Percentiles rank a stretch among this genome's conserved stretches.
phyloP scores from a whole-genome alignment of 1,140 invertebrate species.

The Idris sp. region DNA sequence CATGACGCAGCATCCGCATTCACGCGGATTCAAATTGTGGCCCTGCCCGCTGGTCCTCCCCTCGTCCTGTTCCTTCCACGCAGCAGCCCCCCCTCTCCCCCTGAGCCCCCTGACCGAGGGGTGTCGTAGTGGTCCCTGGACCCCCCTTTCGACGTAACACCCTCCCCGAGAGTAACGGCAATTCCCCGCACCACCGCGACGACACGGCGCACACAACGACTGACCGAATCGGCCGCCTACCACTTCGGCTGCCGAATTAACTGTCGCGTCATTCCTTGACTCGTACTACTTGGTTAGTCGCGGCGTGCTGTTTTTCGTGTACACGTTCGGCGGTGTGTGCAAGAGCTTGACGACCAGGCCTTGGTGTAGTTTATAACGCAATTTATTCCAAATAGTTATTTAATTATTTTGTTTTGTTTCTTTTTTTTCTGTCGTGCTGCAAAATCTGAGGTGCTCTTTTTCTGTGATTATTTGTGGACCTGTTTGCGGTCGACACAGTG shows the following conservation, averaged over 20 bases:
- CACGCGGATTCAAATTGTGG: constrained; percentile 43
- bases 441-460: constrained; percentile 19
- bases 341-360: not conserved
- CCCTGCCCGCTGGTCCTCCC: constrained; percentile 28
- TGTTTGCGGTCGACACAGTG: constrained; percentile 21
- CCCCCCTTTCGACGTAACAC: constrained; percentile 3
- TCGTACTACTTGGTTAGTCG: constrained; percentile 30
- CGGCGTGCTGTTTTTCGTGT: constrained; percentile 14
- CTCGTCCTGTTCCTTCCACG: constrained; percentile 40
- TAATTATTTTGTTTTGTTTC: too few relatives aligned
- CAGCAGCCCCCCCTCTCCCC: constrained; percentile 26
- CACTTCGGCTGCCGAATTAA: constrained; percentile 57
- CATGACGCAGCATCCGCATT: constrained; percentile 56
- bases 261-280: constrained; percentile 26
- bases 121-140: constrained; percentile 19
- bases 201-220: constrained; percentile 45
- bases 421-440: too few relatives aligned
- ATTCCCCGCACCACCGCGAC: constrained; percentile 15
- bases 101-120: constrained; percentile 1
- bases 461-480: constrained; percentile 38
- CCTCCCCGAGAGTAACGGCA: too few relatives aligned
- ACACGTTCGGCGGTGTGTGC: constrained; percentile 9
- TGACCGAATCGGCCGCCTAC: constrained; percentile 51
- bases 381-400: too few relatives aligned
- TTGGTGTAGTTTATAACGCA: too few relatives aligned